Evolutionary conservation across 1,140 invertebrate species (phyloP).

Genomic region (Orchestia grillus): DNA sequence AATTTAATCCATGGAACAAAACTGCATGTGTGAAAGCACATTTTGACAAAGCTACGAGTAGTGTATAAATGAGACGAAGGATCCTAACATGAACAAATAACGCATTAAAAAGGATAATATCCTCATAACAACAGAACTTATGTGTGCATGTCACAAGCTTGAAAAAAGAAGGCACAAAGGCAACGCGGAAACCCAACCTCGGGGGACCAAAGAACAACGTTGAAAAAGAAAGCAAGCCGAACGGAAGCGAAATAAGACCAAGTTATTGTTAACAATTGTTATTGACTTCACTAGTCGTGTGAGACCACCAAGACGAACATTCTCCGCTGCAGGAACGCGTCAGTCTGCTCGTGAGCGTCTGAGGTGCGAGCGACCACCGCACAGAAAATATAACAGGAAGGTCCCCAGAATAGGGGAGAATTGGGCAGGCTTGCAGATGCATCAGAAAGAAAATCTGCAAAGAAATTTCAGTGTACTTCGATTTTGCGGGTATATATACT

Average conservation of each 20-base stretch:
- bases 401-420: neutral
- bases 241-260: neutral
- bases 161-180: neutral
- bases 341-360: neutral
- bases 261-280: no score
- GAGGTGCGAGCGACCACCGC: neutral
- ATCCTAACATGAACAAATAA: neutral
- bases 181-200: neutral
- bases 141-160: neutral
- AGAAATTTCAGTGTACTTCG: neutral
- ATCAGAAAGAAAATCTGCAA: neutral
- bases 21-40: neutral
- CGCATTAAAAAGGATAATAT: neutral
- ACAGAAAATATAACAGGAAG: neutral
- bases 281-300: no score
- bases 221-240: neutral
- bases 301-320: neutral
- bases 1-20: neutral
- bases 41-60: neutral
- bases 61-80: neutral
- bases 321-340: neutral
- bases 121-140: neutral
- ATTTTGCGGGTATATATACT: neutral
- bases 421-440: neutral
- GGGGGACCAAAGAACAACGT: neutral